Conservation (phyloP, 1,140 invertebrate genomes). For the Magallana gigas region DNA sequence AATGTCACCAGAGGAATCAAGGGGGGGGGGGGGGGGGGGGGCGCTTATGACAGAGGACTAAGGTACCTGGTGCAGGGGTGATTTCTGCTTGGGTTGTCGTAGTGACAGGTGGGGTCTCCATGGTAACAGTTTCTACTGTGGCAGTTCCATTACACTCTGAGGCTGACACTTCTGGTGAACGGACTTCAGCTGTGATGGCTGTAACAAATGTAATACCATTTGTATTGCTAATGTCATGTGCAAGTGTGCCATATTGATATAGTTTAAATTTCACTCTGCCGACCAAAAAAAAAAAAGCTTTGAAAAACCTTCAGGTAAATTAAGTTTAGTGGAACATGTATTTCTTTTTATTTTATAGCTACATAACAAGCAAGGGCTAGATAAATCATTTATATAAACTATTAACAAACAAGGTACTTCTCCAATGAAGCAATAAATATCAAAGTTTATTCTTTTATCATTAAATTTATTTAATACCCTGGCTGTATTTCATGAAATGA, state of each 20-base stretch:
- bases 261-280: no score
- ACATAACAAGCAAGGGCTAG: no score
- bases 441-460: not conserved
- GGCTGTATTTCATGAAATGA: not conserved
- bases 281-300: no score
- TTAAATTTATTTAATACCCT: not conserved
- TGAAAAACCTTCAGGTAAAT: no score
- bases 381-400: no score
- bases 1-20: no score
- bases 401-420: no score
- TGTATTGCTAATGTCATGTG: no score
- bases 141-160: slow-evolving; percentile 27
- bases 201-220: not conserved
- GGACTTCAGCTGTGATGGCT: slow-evolving; percentile 10
- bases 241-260: no score
- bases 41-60: not conserved
- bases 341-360: no score
- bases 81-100: slow-evolving; percentile 64
- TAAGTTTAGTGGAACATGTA: no score
- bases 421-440: not conserved
- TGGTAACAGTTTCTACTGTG: not conserved
- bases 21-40: no score
- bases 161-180: not conserved
- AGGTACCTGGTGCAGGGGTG: slow-evolving; percentile 43
- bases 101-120: slow-evolving; percentile 10